Evolutionary conservation across 1,140 invertebrate species (phyloP).

Genomic region (Zaprionus gabonicus): DNA sequence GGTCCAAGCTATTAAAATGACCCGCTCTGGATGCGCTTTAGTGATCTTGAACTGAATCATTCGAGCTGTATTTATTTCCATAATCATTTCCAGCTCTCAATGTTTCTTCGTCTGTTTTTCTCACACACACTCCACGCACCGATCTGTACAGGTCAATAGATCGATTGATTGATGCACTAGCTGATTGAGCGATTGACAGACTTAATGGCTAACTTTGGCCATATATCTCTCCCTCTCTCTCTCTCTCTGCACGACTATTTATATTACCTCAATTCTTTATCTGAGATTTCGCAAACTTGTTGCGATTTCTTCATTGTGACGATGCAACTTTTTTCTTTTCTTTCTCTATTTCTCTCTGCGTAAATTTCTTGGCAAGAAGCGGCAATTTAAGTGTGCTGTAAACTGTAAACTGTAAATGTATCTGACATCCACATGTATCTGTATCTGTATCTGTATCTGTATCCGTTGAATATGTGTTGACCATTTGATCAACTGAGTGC

Average conservation of each 20-base stretch:
- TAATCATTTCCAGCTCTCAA: neutral
- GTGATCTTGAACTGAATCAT: neutral
- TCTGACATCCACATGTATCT: constrained; percentile 44
- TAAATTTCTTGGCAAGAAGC: constrained; percentile 74
- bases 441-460: constrained; percentile 56
- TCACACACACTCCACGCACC: neutral
- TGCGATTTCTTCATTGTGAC: constrained; percentile 62
- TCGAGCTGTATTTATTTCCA: neutral
- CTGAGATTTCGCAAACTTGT: constrained; percentile 71
- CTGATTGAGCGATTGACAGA: constrained; percentile 19
- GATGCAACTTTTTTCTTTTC: constrained; percentile 29
- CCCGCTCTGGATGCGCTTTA: neutral
- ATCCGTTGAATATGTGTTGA: constrained; percentile 20
- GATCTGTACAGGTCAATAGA: constrained; percentile 50
- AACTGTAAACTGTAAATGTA: constrained; percentile 26
- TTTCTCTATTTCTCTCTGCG: constrained; percentile 19
- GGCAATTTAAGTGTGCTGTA: constrained; percentile 64
- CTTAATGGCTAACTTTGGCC: constrained; percentile 33
- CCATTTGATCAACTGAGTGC: too few relatives aligned
- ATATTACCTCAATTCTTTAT: constrained; percentile 76
- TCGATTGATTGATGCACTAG: constrained; percentile 23
- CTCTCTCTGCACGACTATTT: constrained; percentile 66
- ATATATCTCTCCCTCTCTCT: constrained; percentile 49
- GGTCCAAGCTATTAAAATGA: neutral
- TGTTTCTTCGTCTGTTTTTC: neutral